Conservation (phyloP, 2,113 vertebrate species). For the Oncorhynchus kisutch region DNA sequence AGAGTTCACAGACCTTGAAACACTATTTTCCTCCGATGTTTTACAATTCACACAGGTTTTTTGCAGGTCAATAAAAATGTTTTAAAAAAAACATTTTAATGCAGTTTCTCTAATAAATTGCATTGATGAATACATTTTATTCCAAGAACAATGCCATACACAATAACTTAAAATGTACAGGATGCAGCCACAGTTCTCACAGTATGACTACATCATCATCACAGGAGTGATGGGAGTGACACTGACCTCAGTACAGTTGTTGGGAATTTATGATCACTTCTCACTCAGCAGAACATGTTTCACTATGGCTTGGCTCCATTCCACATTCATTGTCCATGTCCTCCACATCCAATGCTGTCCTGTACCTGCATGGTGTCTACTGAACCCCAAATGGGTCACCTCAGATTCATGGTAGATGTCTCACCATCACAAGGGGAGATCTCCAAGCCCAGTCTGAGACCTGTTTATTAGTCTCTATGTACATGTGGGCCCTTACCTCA, state of each 20-base stretch:
- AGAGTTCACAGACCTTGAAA: background rate
- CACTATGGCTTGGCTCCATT: background rate
- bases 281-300: background rate
- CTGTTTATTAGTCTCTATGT: background rate
- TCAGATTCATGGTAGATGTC: background rate
- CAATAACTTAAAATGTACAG: too few species aligned
- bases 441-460: background rate
- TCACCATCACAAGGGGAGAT: background rate
- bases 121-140: background rate
- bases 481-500: conserved; percentile 36
- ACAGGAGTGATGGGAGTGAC: background rate
- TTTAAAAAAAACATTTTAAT: background rate
- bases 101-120: background rate
- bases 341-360: background rate
- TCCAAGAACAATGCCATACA: too few species aligned
- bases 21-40: background rate
- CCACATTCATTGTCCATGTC: background rate
- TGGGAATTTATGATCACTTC: too few species aligned
- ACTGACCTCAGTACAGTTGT: background rate
- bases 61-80: background rate
- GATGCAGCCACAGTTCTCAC: background rate
- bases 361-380: background rate
- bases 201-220: background rate
- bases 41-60: background rate
- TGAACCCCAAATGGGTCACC: background rate